A percentile compares a stretch with the other conserved stretches of the same genome.
Conservation (phyloP, 1,140 invertebrate genomes). For the Steinernema khuongi region DNA sequence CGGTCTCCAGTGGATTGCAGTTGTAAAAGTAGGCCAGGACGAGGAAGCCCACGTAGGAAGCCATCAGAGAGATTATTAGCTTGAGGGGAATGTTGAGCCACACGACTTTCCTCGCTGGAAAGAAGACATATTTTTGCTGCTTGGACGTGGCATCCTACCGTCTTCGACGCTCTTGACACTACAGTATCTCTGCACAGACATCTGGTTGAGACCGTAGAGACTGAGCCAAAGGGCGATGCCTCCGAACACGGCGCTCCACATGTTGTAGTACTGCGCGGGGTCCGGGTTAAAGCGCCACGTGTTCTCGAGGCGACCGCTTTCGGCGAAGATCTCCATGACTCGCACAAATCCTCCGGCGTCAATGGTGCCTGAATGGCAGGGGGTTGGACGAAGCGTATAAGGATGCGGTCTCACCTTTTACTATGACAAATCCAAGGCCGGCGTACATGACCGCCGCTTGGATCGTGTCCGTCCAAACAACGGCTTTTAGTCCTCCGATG, state of each 20-base stretch:
- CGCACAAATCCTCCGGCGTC: constrained; percentile 28
- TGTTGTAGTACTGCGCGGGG: constrained; percentile 34
- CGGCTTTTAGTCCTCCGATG: constrained; percentile 39
- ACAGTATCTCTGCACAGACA: constrained; percentile 37
- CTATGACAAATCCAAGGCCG: constrained; percentile 30
- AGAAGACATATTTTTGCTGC: neutral
- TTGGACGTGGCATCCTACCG: neutral
- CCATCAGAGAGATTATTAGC: constrained; percentile 34
- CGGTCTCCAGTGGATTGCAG: constrained; percentile 40
- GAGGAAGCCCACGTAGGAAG: constrained; percentile 32
- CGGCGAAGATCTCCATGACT: constrained; percentile 27
- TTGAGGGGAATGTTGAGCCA: constrained; percentile 26
- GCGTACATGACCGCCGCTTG: constrained; percentile 34
- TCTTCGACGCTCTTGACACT: neutral
- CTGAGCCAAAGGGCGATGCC: constrained; percentile 35
- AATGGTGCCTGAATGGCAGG: constrained; percentile 18
- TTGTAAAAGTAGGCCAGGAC: constrained; percentile 38
- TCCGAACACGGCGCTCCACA: constrained; percentile 37
- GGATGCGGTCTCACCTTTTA: too few species aligned
- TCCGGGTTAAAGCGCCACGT: constrained; percentile 18
- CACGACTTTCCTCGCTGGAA: neutral
- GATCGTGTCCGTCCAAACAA: constrained; percentile 42
- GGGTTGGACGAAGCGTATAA: too few species aligned
- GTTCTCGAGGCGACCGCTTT: constrained; percentile 29
- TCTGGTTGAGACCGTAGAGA: constrained; percentile 35